Evolutionary conservation across 2,797 vertebrate genomes (phyloP), one percentile per base, ranked within the genome.

Genomic region (Enteromius viviparus): DNA sequence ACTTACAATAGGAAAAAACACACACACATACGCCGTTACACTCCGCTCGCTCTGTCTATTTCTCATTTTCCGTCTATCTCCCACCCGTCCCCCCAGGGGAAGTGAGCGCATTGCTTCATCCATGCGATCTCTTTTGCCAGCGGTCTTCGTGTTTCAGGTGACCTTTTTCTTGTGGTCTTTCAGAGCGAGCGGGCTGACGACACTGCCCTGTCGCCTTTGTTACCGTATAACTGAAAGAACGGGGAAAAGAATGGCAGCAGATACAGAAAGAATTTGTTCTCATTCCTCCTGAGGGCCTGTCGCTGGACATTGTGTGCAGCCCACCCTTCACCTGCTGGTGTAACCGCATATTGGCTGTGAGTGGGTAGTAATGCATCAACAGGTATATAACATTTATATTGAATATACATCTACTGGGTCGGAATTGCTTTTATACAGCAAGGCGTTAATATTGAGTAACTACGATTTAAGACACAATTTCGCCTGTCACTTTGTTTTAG

Each of bases 131-230:
- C 71, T 89, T 90, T 87, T 89, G 90, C 90, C 34, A 49, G 79
- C 84, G 84, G 92, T 93, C 93, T 94, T 93, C 83, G 85, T 84
- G 89, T 93, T 94, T 92, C 90, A 87, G 89, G 87, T 93, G 92
- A 94, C 94, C 94, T 94, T 94, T 93, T 86, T 82, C 87, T 90
- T 76, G 37, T 47, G 75, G 83, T 65, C 82, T 72, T 78, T 79
- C 69, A 58, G 78, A 78, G 83, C 3, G 60, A 83, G 86, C n/a
- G 90, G 91, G 90, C 93, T 91, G 90, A 60, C 87, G 90, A 85
- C 88, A 90, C 91, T 91, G 86, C 84, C 76, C 84, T 45, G 86
- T 91, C 85, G 86, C 90, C 89, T 94, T 95, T 94, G 92, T 94
- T 90, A 84, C 58, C 83, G 66, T 83, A 89, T 87, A 76, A 81